phyloP scores from a whole-genome alignment of 2,888 invertebrate genomes.

The Hermaeophaga mercurialis region DNA sequence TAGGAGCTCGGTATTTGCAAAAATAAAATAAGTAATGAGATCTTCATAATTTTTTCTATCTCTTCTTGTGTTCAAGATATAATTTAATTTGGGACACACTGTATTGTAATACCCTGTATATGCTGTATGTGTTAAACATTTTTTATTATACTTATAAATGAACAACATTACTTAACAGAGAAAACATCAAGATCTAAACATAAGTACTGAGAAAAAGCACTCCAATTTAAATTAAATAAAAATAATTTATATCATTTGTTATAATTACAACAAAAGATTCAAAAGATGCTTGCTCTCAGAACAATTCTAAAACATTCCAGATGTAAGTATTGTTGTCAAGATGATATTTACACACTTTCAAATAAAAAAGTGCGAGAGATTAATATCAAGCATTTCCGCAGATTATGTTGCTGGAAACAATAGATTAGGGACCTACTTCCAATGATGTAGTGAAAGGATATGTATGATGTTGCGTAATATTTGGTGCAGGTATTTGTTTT shows the following conservation, averaged over 20 bases:
- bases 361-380: constrained; percentile 30
- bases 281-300: constrained; percentile 8
- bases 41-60: too few species aligned
- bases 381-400: constrained; percentile 38
- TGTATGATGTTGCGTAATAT: constrained; percentile 21
- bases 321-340: constrained; percentile 33
- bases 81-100: too few species aligned
- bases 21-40: too few species aligned
- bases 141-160: too few species aligned
- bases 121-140: too few species aligned
- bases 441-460: constrained; percentile 41
- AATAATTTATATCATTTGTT: not conserved
- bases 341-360: constrained; percentile 36
- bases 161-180: not conserved
- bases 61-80: too few species aligned
- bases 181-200: not conserved
- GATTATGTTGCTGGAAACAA: constrained; percentile 41
- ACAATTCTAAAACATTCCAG: constrained; percentile 15
- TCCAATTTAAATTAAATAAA: not conserved
- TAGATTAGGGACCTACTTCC: constrained; percentile 38
- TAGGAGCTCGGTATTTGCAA: too few species aligned
- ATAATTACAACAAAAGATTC: constrained; percentile 7
- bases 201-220: not conserved
- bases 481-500: constrained; percentile 7
- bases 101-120: too few species aligned